A percentile compares a stretch with the other conserved stretches of the same genome.
Evolutionary conservation across 2,797 vertebrate species (phyloP).

Genomic region (Xiphophorus birchmanni): DNA sequence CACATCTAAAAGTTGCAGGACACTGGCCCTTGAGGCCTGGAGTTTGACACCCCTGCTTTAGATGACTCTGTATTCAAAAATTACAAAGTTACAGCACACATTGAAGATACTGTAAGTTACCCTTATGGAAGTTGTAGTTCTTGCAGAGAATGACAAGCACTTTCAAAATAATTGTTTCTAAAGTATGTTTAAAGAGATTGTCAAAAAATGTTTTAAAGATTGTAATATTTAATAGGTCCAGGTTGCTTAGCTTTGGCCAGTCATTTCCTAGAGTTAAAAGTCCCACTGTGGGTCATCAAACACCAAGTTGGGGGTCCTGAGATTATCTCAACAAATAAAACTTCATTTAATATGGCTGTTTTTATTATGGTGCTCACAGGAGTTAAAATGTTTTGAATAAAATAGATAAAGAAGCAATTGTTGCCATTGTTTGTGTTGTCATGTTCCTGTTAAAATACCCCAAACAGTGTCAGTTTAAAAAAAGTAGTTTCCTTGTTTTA

Average conservation of each 20-base stretch:
- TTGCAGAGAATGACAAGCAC: neutral
- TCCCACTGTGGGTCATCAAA: neutral
- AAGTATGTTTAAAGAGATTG: neutral
- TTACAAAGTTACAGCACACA: neutral
- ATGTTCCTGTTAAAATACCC: neutral
- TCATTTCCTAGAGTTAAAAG: neutral
- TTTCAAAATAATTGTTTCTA: neutral
- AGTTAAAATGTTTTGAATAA: neutral
- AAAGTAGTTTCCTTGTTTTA: neutral
- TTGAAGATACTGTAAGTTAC: neutral
- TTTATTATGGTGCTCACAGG: neutral
- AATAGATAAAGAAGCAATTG: neutral
- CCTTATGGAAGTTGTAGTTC: neutral
- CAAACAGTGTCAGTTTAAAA: neutral
- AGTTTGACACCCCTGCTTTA: too few species aligned
- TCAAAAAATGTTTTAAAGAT: neutral
- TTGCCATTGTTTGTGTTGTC: neutral
- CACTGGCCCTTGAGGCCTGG: too few species aligned
- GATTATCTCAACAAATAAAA: neutral
- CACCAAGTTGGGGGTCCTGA: neutral
- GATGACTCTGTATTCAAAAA: neutral
- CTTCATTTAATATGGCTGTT: neutral
- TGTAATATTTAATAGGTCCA: neutral
- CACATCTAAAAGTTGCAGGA: too few species aligned
- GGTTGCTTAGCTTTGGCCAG: neutral